phyloP scores from a whole-genome alignment of 2,888 invertebrate genomes.

The Trissoscelio sp. region DNA sequence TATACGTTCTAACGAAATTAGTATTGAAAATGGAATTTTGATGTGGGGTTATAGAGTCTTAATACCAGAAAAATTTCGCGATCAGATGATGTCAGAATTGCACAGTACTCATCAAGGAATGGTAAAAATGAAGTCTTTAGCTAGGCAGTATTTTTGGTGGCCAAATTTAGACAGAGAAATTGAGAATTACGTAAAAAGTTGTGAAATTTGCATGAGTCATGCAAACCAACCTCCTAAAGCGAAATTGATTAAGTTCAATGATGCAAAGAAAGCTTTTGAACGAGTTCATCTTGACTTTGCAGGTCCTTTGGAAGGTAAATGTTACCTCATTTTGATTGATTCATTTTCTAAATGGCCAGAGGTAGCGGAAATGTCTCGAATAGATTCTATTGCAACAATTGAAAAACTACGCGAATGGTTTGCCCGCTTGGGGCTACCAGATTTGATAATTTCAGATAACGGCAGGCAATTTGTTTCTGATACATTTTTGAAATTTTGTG shows the following conservation, averaged over 20 bases:
- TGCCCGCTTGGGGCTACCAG: conserved; percentile 61
- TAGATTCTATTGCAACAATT: conserved; percentile 48
- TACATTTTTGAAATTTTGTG: conserved; percentile 38
- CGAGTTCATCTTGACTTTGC: conserved; percentile 68
- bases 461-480: conserved; percentile 63
- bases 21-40: conserved; percentile 49
- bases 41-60: conserved; percentile 74
- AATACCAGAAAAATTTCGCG: conserved; percentile 68
- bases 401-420: conserved; percentile 61
- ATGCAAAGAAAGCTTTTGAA: conserved; percentile 63
- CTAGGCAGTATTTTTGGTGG: conserved; percentile 73
- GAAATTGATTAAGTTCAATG: conserved; percentile 61
- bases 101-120: conserved; percentile 72
- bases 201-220: conserved; percentile 57
- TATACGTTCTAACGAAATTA: conserved; percentile 16
- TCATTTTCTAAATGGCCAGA: conserved; percentile 66
- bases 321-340: conserved; percentile 70
- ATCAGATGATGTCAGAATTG: conserved; percentile 69
- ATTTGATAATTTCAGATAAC: conserved; percentile 67
- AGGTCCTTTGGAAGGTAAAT: conserved; percentile 62
- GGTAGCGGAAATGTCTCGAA: conserved; percentile 52
- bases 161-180: conserved; percentile 69
- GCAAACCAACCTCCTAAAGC: conserved; percentile 63
- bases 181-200: conserved; percentile 51
- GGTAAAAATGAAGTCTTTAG: conserved; percentile 47